Percentiles rank a stretch among this genome's conserved stretches.
Evolutionary conservation across 2,888 invertebrate genomes (phyloP).

Genomic region (Drosophila prostipennis): DNA sequence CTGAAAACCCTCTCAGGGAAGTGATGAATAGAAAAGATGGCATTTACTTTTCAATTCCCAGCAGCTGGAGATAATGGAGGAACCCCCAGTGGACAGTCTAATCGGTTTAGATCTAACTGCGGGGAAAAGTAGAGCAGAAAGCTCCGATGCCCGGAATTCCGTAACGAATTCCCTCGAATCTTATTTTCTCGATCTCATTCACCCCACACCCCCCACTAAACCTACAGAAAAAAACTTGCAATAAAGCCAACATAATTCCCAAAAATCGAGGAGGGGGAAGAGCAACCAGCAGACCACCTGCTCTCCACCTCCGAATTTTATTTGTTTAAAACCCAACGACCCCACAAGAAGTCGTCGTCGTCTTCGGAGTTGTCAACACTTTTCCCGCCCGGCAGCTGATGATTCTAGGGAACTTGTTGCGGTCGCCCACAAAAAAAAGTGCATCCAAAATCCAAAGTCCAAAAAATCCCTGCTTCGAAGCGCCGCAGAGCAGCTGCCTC

Average conservation of each 20-base stretch:
- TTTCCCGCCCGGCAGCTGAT: conserved; percentile 41
- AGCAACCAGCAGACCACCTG: conserved; percentile 3
- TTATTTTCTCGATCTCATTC: background rate
- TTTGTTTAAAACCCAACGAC: conserved; percentile 60
- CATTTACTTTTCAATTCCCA: background rate
- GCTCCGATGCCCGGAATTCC: conserved; percentile 27
- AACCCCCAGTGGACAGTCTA: conserved; percentile 13
- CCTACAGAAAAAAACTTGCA: conserved; percentile 19
- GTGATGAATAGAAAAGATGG: background rate
- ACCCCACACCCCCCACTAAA: background rate
- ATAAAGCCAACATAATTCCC: conserved; percentile 35
- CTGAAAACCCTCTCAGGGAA: background rate
- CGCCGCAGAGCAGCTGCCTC: conserved; percentile 56
- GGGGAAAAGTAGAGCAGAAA: conserved; percentile 51
- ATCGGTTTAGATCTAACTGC: conserved; percentile 57
- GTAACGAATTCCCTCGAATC: conserved; percentile 30
- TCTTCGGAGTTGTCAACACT: conserved; percentile 56
- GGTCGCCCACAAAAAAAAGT: conserved; percentile 51
- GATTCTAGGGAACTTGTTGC: conserved; percentile 69
- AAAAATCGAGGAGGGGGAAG: conserved; percentile 11
- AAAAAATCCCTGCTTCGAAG: conserved; percentile 18
- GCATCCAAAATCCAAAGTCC: conserved; percentile 22
- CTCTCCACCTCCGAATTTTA: conserved; percentile 4
- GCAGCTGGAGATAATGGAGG: background rate
- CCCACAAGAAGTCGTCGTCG: conserved; percentile 60